Base-by-base conservation (phyloP, 2,888 invertebrate genomes). In the Campoletis raptor region DNA sequence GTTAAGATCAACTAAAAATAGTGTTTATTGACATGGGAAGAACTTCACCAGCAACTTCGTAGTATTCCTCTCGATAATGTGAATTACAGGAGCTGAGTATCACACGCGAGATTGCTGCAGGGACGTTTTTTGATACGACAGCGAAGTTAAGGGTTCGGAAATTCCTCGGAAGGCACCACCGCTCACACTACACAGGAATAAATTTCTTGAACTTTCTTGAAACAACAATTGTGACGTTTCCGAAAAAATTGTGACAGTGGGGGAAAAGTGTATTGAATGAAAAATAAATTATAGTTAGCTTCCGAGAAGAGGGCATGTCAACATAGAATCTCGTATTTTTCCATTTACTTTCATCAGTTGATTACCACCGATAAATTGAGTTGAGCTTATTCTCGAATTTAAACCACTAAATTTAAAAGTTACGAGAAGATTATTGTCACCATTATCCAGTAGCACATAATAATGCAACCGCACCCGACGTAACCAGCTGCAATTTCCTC, bases 391-490 rank as follows among this genome's bases (percentile, higher is more conserved):
- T 4, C 67, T 40, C 67, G 40, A 36, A 67, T 40, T 67, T n/a
- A 10, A 7, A n/a, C 21, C 9, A 7, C 8, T 10, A 67, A n/a
- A 12, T 40, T 67, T 40, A 40, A 21, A 40, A 40, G n/a, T 40
- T 48, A 70, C 64, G 72, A 72, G 21, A 67, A 54, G 70, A 36
- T 45, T 57, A 78, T 82, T 54, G 76, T 85, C 21, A 66, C 72
- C 80, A 42, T 61, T 12, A 52, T n/a, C 57, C 5, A 72, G 72
- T 70, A 83, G 77, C 73, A 83, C 77, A 76, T 83, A 72, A 80
- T 86, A 83, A 83, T 83, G 81, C 64, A 86, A 81, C 64, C 61
- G 69, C 69, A 78, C 74, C 77, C 48, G 40, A 45, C 54, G 73
- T 54, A 82, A 82, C 73, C 74, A 74, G 81, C 30, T 54, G 64